Evolutionary conservation across 2,113 vertebrate genomes (phyloP).

Genomic region (Ia io): DNA sequence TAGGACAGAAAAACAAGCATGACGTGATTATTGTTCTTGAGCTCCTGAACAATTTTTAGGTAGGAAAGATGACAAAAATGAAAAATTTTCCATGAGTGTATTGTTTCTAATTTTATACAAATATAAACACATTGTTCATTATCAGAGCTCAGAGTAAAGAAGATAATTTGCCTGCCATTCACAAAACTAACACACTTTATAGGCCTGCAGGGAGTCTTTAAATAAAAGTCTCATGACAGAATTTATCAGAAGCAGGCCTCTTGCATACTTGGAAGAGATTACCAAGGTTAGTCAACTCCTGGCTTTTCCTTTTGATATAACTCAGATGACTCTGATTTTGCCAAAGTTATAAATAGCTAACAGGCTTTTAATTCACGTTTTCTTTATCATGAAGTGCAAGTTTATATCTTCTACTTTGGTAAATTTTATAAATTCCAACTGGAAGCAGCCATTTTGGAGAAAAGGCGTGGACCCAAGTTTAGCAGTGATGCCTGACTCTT

Average conservation of each 20-base stretch:
- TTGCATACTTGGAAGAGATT: slow-evolving; percentile 50
- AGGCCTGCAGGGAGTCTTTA: neutral
- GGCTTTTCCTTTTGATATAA: slow-evolving; percentile 53
- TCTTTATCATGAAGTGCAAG: slow-evolving; percentile 13
- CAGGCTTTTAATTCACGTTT: slow-evolving; percentile 26
- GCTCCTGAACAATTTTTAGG: neutral
- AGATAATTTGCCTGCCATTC: neutral
- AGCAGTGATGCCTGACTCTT: neutral
- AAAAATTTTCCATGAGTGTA: neutral
- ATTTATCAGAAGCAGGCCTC: slow-evolving; percentile 27
- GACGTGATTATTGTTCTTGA: neutral
- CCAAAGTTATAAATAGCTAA: slow-evolving; percentile 51
- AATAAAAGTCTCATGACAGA: neutral
- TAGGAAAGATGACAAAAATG: neutral
- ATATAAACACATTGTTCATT: neutral
- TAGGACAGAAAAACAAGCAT: neutral
- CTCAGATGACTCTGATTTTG: slow-evolving; percentile 53
- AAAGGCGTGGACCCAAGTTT: neutral
- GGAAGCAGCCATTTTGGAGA: neutral
- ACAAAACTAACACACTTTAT: neutral
- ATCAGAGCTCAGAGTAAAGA: neutral
- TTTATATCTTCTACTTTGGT: neutral
- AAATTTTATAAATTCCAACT: slow-evolving; percentile 17
- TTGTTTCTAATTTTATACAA: neutral
- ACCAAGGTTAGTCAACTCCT: slow-evolving; percentile 28